These are phyloP conservation scores for Ia io DNA, from an alignment of 2,113 vertebrate species.

Conservation along the genomic window DNA sequence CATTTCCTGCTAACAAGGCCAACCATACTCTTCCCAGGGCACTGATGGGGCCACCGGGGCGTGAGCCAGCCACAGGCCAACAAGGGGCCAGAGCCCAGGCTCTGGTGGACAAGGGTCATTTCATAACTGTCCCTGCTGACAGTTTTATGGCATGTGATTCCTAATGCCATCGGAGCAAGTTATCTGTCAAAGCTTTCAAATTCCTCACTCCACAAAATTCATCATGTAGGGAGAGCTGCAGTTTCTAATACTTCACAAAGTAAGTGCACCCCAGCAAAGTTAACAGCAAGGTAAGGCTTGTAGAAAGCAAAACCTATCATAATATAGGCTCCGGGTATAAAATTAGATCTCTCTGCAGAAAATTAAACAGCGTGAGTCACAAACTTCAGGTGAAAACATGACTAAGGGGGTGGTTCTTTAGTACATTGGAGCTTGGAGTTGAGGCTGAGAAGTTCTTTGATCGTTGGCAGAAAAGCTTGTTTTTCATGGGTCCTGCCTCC, in stretches of 20 bases:
- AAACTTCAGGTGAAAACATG: slow-evolving; percentile 15
- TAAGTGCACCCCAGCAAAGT: neutral
- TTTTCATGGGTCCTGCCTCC: neutral
- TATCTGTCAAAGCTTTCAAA: slow-evolving; percentile 16
- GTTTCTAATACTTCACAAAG: neutral
- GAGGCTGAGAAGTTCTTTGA: neutral
- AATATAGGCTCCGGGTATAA: neutral
- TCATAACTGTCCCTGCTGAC: neutral
- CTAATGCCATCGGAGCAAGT: neutral
- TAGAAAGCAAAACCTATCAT: neutral
- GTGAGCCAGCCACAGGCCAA: neutral
- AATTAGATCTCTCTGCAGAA: neutral
- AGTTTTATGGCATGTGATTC: neutral
- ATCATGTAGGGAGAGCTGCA: neutral
- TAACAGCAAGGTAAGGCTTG: slow-evolving; percentile 19
- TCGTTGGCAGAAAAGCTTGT: neutral
- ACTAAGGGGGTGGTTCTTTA: neutral
- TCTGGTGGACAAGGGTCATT: neutral
- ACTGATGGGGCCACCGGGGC: fast-evolving
- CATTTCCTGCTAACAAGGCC: neutral
- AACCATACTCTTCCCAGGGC: neutral
- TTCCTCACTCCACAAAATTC: neutral
- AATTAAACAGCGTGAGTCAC: neutral
- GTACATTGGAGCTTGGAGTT: neutral
- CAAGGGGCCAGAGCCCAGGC: neutral